Percentiles rank a stretch among this genome's conserved stretches.
Evolutionary conservation across 1,140 invertebrate genomes (phyloP).

Genomic region (Elysia chlorotica): DNA sequence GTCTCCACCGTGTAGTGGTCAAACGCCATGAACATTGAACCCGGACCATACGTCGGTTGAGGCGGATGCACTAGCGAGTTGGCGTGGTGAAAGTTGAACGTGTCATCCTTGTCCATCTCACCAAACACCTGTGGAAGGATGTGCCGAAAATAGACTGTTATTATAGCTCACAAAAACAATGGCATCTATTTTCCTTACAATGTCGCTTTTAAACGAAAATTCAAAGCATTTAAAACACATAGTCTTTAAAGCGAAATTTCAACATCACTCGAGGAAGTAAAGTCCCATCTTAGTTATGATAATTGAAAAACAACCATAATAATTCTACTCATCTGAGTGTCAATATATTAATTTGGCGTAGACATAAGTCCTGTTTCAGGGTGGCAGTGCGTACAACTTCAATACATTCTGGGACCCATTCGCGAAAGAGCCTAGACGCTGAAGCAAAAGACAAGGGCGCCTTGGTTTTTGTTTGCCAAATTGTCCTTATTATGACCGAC

Average conservation of each 20-base stretch:
- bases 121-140: constrained; percentile 52
- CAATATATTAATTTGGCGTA: no score
- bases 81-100: constrained; percentile 93
- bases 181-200: background rate
- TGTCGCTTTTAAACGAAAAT: background rate
- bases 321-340: no score
- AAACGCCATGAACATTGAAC: constrained; percentile 92
- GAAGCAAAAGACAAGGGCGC: no score
- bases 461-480: no score
- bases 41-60: constrained; percentile 83
- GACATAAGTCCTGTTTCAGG: no score
- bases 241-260: background rate
- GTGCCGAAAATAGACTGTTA: constrained; percentile 36
- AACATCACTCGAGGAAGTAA: background rate
- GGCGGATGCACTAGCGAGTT: constrained; percentile 90
- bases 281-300: background rate
- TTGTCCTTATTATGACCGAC: no score
- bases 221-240: background rate
- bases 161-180: background rate
- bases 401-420: no score
- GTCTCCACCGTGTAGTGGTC: constrained; percentile 97
- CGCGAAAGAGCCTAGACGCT: no score
- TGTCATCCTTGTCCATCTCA: constrained; percentile 43
- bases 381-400: no score
- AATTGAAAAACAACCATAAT: background rate